Evolutionary conservation across 2,113 vertebrate genomes (phyloP).

Genomic region (Okapia johnstoni): DNA sequence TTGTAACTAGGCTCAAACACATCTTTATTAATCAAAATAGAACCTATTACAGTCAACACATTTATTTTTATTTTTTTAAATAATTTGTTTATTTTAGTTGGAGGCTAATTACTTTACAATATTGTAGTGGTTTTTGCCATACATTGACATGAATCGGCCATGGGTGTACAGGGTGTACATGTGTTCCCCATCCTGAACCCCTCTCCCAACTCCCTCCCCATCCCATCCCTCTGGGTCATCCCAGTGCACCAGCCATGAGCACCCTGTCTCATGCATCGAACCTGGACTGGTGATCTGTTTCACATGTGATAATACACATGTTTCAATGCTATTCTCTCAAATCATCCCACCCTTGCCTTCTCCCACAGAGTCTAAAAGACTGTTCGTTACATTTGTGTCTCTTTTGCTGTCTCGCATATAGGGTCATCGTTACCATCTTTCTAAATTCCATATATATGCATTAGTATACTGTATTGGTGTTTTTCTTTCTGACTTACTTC

Average conservation of each 20-base stretch:
- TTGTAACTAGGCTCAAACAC: background rate
- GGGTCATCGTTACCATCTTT: background rate
- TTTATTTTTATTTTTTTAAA: background rate
- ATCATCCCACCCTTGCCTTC: background rate
- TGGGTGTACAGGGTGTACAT: background rate
- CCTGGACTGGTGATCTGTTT: background rate
- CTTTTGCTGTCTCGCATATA: background rate
- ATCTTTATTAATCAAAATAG: background rate
- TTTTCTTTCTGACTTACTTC: background rate
- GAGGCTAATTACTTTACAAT: background rate
- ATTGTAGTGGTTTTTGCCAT: background rate
- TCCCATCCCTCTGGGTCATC: background rate
- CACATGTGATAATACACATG: background rate
- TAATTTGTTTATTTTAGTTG: background rate
- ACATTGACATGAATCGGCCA: background rate
- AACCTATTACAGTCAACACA: background rate
- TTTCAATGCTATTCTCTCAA: background rate
- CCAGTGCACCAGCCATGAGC: background rate
- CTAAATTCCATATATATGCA: background rate
- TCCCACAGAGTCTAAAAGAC: background rate
- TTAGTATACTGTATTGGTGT: background rate
- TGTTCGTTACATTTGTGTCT: background rate
- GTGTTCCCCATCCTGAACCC: background rate
- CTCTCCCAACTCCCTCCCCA: background rate
- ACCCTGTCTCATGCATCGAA: background rate